A percentile compares a stretch with the other conserved stretches of the same genome.
Evolutionary conservation across 2,113 vertebrate genomes (phyloP).

Genomic region (Entomyzon cyanotis): DNA sequence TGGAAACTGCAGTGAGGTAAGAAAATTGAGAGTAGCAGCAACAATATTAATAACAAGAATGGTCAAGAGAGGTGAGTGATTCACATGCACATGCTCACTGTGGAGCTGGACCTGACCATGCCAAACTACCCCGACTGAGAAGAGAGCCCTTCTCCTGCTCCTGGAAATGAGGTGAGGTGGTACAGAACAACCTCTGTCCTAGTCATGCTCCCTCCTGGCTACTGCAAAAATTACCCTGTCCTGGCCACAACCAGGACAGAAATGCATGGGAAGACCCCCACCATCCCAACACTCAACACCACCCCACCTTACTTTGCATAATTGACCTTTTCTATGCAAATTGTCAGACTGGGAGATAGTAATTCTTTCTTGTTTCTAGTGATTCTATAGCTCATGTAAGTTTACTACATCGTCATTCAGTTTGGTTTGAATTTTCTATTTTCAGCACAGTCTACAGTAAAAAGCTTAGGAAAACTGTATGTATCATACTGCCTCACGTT

Average conservation of each 20-base stretch:
- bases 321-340: background rate
- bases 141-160: background rate
- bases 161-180: background rate
- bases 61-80: background rate
- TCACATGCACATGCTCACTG: rapidly evolving
- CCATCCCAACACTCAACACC: background rate
- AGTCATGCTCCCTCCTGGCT: background rate
- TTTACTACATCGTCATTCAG: background rate
- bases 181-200: background rate
- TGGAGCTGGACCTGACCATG: too few species aligned
- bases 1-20: background rate
- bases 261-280: background rate
- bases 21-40: background rate
- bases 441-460: background rate
- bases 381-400: background rate
- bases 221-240: background rate
- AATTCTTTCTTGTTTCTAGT: background rate
- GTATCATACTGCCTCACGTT: background rate
- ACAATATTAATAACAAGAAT: background rate
- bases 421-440: background rate
- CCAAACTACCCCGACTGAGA: rapidly evolving
- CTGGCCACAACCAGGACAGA: background rate
- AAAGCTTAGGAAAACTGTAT: background rate
- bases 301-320: background rate
- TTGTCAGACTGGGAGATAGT: background rate